Base-by-base conservation (phyloP, 2,797 vertebrate species). In the Lacerta viridis region DNA sequence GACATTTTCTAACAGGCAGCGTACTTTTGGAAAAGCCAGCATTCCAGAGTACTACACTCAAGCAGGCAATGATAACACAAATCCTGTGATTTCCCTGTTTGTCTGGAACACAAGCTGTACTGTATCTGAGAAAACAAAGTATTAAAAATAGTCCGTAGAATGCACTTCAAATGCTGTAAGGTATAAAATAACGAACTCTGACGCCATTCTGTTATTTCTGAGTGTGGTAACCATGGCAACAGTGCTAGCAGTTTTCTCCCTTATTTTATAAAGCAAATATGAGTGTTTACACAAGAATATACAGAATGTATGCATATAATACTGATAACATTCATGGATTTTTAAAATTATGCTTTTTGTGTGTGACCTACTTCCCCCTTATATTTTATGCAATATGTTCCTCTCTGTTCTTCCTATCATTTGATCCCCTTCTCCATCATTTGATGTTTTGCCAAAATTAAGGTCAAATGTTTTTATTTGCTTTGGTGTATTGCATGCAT, bases 381-480 rank as follows among this genome's bases (percentile, higher is more conserved):
- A 90, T 90, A 84, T 88, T 93, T 94, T 89, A 92, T 93, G 39
- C 72, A 88, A 86, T 90, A 75, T 39, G 46, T 89, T 64, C 88
- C 68, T 84, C 92, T 87, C 82, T 83, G 91, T 83, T 87, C 87
- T 83, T 93, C 90, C 93, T 72, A 39, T 91, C 25, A 90, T 46
- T 91, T 93, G 78, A 83, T 90, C 94, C 74, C 80, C 78, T 80
- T 89, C 94, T 72, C 79, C 75, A 5, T 76, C 8, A 69, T 89
- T 93, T 93, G 90, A 85, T 92, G 85, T 86, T 96, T 92, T 93
- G 39, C 86, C 90, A 93, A 86, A 93, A 90, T 89, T 90, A 89
- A 89, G 11, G n/a, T 80, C 55, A 86, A 7, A 84, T 87, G 55
- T 80, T 94, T 93, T 90, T 82, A 77, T 91, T 93, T 94, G 87